A percentile compares a stretch with the other conserved stretches of the same genome.
Conservation (phyloP, 1,140 invertebrate genomes). For the Ephestia elutella region DNA sequence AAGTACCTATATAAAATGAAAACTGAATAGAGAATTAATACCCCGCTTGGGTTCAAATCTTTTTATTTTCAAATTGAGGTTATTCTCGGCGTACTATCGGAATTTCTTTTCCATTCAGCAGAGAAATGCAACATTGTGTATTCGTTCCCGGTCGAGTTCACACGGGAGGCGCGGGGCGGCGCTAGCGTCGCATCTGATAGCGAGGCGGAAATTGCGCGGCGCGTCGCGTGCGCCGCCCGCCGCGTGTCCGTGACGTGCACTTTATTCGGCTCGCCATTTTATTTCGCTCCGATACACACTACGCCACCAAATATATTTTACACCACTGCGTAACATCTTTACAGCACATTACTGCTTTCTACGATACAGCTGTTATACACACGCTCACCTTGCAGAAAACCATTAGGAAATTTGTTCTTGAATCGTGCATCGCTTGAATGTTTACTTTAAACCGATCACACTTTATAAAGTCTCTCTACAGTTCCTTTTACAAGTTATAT, state of each 20-base stretch:
- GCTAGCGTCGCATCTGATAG: constrained; percentile 51
- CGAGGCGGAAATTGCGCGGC: constrained; percentile 64
- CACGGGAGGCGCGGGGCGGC: constrained; percentile 25
- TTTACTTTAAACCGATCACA: not conserved
- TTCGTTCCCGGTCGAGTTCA: constrained; percentile 31
- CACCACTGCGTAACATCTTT: constrained; percentile 19
- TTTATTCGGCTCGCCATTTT: constrained; percentile 38
- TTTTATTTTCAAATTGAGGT: constrained; percentile 7
- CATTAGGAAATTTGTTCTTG: not conserved
- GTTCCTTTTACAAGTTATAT: not conserved
- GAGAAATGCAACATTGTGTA: constrained; percentile 25
- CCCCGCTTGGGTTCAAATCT: not conserved
- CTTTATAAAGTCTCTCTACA: not conserved
- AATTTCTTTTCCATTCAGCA: constrained; percentile 21
- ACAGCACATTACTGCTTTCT: not conserved
- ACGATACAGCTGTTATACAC: not conserved
- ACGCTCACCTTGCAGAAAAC: not conserved
- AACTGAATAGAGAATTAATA: not conserved
- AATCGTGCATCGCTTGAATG: not conserved
- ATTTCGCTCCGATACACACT: constrained; percentile 40
- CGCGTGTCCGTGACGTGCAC: constrained; percentile 50
- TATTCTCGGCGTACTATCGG: not conserved
- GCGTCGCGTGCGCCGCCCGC: constrained; percentile 57
- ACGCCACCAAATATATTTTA: constrained; percentile 36
- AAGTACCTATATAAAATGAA: not conserved